phyloP scores from a whole-genome alignment of 2,113 vertebrate species.

The Hemibagrus wyckioides region DNA sequence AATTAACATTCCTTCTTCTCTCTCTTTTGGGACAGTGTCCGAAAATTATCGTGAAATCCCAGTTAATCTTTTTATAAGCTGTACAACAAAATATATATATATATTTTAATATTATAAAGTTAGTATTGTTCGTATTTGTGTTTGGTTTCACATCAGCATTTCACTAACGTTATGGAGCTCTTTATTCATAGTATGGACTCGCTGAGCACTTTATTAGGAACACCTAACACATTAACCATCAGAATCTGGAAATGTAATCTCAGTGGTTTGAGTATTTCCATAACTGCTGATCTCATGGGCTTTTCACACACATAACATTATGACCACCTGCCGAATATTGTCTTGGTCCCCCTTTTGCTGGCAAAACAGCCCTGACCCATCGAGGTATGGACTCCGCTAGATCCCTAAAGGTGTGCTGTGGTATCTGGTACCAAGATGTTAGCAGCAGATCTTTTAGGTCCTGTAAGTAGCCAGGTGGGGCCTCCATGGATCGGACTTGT shows the following conservation, averaged over 20 bases:
- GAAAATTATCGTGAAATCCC: slow-evolving; percentile 69
- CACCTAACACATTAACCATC: not conserved
- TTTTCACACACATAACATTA: not conserved
- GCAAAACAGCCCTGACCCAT: too few species aligned
- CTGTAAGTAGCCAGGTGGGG: too few species aligned
- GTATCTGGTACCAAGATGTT: too few species aligned
- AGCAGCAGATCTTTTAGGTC: too few species aligned
- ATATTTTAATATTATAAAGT: not conserved
- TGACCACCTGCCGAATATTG: too few species aligned
- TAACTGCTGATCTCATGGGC: not conserved
- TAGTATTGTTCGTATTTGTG: not conserved
- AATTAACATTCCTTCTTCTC: too few species aligned
- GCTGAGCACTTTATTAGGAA: not conserved
- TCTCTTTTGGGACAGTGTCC: slow-evolving; percentile 94
- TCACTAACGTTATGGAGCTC: too few species aligned
- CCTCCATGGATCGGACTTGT: too few species aligned
- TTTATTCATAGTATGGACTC: not conserved
- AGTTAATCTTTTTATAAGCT: slow-evolving; percentile 77
- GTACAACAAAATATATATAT: not conserved
- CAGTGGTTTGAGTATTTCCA: not conserved
- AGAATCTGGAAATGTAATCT: not conserved
- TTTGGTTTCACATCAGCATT: not conserved
- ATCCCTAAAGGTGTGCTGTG: too few species aligned
- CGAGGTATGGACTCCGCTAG: too few species aligned
- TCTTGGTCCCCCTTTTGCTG: too few species aligned